These are phyloP conservation scores for Ahaetulla prasina DNA, from an alignment of 2,113 vertebrate genomes.

Conservation along the genomic window DNA sequence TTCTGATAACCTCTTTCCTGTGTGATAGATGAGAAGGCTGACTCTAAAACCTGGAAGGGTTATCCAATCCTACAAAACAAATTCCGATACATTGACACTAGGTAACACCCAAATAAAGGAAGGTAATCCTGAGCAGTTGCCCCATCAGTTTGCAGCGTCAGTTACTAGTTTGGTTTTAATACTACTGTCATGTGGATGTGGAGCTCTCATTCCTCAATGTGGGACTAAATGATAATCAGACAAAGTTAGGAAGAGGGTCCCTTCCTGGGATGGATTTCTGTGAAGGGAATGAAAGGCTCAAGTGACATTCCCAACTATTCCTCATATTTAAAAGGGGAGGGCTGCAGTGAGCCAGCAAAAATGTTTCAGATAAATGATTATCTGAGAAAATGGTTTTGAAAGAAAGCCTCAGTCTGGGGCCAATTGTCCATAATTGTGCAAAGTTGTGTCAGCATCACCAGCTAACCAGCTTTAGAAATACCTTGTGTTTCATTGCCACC, in stretches of 20 bases:
- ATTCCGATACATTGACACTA: constrained; percentile 58
- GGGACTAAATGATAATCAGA: background rate
- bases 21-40: constrained; percentile 44
- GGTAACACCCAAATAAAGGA: background rate
- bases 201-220: constrained; percentile 27
- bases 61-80: constrained; percentile 54
- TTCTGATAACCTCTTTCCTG: background rate
- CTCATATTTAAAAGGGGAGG: background rate
- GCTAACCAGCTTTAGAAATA: background rate
- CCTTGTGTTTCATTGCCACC: background rate
- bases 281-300: background rate
- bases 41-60: constrained; percentile 48
- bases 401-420: background rate
- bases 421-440: background rate
- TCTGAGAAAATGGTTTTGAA: background rate
- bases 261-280: background rate
- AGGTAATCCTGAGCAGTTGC: constrained; percentile 3
- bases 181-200: background rate
- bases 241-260: background rate
- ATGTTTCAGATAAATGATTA: background rate
- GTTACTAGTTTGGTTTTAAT: constrained; percentile 38
- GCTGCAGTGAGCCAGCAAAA: background rate
- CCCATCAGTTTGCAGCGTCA: constrained; percentile 34
- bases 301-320: background rate
- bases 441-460: background rate